Conservation (phyloP, 2,113 vertebrate genomes). For the Plectropomus leopardus region DNA sequence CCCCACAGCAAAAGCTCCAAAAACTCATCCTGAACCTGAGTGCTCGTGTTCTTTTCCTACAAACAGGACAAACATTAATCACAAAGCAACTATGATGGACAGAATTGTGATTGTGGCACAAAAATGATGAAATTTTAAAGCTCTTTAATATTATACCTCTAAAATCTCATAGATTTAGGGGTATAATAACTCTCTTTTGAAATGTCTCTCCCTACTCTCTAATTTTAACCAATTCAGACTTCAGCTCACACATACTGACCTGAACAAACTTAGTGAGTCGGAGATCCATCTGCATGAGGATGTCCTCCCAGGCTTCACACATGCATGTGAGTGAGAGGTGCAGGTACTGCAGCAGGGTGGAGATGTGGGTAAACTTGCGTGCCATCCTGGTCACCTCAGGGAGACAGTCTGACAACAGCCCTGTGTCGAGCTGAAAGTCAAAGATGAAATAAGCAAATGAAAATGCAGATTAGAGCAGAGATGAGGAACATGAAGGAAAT, state of each 20-base stretch:
- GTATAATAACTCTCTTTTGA: no score
- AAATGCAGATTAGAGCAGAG: background rate
- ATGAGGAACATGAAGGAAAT: background rate
- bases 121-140: background rate
- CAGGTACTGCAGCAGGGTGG: constrained; percentile 96
- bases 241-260: constrained; percentile 77
- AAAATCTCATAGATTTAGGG: no score
- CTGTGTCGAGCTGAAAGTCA: constrained; percentile 91
- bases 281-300: constrained; percentile 98
- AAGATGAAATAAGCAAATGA: background rate
- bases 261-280: constrained; percentile 98
- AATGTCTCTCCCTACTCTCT: no score
- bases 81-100: background rate
- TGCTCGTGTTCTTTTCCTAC: constrained; percentile 97
- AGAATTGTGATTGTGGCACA: background rate
- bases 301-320: constrained; percentile 99
- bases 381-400: constrained; percentile 98
- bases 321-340: constrained; percentile 95
- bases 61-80: constrained; percentile 1
- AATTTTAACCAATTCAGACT: background rate
- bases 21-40: constrained; percentile 98
- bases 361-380: constrained; percentile 98
- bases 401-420: constrained; percentile 92
- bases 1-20: constrained; percentile 97
- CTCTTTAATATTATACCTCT: background rate